Conservation (phyloP, 2,888 invertebrate genomes). For the Bombyx huttoni region DNA sequence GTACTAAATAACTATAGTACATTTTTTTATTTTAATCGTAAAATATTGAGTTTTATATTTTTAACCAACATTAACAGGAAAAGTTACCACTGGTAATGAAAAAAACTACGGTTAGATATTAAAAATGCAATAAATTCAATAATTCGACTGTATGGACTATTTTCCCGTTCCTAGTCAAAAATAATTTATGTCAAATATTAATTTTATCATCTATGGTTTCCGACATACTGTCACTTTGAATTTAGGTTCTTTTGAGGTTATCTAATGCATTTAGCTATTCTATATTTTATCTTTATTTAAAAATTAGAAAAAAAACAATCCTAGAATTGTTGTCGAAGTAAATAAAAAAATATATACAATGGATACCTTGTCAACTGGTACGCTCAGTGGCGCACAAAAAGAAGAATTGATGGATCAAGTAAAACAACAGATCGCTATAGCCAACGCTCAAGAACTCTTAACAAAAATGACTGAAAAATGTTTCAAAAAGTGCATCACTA, state of each 20-base stretch:
- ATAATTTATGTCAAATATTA: no score
- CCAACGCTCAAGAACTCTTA: slow-evolving; percentile 92
- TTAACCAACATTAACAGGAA: no score
- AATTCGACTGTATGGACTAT: no score
- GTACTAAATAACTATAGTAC: no score
- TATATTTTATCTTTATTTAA: slow-evolving; percentile 7
- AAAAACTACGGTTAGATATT: no score
- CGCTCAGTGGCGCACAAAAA: slow-evolving; percentile 78
- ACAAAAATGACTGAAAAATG: slow-evolving; percentile 98
- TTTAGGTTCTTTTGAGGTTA: slow-evolving; percentile 35
- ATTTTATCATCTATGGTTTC: no score
- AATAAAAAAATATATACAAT: slow-evolving; percentile 34
- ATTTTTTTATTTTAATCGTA: no score
- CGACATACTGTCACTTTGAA: slow-evolving; percentile 3
- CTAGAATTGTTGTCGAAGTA: background rate
- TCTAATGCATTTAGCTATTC: slow-evolving; percentile 14
- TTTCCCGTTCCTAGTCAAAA: no score
- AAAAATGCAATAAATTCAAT: no score
- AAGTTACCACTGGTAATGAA: no score
- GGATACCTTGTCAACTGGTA: slow-evolving; percentile 72
- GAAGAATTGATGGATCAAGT: slow-evolving; percentile 95
- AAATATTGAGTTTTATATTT: no score
- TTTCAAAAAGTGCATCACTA: slow-evolving; percentile 93
- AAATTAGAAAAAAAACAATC: slow-evolving; percentile 2
- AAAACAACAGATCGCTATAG: slow-evolving; percentile 94